phyloP scores from a whole-genome alignment of 64 coral and sea anemone species.

The Stichodactyla helianthus region DNA sequence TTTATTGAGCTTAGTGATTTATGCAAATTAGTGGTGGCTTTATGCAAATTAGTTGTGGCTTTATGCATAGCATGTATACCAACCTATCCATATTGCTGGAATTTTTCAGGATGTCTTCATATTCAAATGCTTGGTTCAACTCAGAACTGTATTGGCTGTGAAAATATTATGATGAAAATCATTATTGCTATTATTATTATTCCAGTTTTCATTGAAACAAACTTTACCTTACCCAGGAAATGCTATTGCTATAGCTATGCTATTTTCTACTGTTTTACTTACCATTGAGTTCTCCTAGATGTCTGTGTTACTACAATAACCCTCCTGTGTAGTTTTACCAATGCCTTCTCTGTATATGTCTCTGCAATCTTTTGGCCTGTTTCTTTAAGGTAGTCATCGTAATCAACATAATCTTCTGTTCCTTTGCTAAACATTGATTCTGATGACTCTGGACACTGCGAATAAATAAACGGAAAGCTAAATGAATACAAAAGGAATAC shows the following conservation, averaged over 20 bases:
- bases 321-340: slow-evolving; percentile 79
- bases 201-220: not conserved
- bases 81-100: slow-evolving; percentile 75
- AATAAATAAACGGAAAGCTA: not conserved
- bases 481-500: not conserved
- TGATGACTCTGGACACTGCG: slow-evolving; percentile 79
- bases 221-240: too few relatives aligned
- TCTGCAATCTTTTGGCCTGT: slow-evolving; percentile 54
- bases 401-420: slow-evolving; percentile 97
- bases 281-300: slow-evolving; percentile 82
- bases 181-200: not conserved
- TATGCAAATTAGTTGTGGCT: too few relatives aligned
- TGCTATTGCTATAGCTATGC: too few relatives aligned
- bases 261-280: not conserved
- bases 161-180: not conserved
- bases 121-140: slow-evolving; percentile 84
- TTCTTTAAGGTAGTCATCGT: slow-evolving; percentile 86
- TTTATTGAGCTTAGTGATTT: too few relatives aligned
- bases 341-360: slow-evolving; percentile 72
- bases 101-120: slow-evolving; percentile 82
- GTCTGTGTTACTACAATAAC: slow-evolving; percentile 84
- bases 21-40: too few relatives aligned
- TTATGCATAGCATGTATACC: not conserved
- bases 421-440: slow-evolving; percentile 82
- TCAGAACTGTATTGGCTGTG: slow-evolving; percentile 81